These are phyloP conservation scores for Geopemphigus sp. DNA, from an alignment of 1,140 invertebrate species.

Conservation along the genomic window DNA sequence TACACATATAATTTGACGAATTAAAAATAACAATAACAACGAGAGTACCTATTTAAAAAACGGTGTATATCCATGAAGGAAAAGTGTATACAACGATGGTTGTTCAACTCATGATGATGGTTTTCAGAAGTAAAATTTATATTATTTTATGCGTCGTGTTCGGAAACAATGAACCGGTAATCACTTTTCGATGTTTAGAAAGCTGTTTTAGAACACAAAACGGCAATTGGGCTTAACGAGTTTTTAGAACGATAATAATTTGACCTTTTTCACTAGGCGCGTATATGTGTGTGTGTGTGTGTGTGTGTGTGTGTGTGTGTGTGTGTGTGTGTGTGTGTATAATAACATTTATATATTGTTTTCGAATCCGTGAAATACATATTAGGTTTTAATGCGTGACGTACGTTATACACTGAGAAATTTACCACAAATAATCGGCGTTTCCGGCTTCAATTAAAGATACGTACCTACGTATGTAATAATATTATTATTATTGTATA, in stretches of 20 bases:
- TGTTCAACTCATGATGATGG: neutral
- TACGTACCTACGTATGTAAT: neutral
- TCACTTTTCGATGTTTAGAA: constrained; percentile 46
- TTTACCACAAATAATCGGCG: constrained; percentile 20
- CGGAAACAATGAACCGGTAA: constrained; percentile 39
- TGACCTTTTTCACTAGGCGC: constrained; percentile 29
- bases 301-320: neutral
- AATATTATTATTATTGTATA: neutral
- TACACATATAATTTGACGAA: neutral
- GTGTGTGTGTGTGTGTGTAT: neutral
- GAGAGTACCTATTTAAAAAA: neutral
- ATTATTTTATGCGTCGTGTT: constrained; percentile 16
- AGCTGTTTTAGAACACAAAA: constrained; percentile 32
- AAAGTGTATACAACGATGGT: constrained; percentile 5
- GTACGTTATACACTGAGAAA: neutral
- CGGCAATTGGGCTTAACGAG: constrained; percentile 46
- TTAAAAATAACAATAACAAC: neutral
- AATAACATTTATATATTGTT: constrained; percentile 23
- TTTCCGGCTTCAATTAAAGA: constrained; percentile 9
- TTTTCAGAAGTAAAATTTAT: constrained; percentile 25
- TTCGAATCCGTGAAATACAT: constrained; percentile 20
- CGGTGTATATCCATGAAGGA: neutral
- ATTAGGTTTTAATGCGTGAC: constrained; percentile 7
- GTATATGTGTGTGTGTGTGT: neutral
- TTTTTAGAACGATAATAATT: constrained; percentile 42